phyloP scores from a whole-genome alignment of 2,113 vertebrate species.

The Crocuta crocuta region DNA sequence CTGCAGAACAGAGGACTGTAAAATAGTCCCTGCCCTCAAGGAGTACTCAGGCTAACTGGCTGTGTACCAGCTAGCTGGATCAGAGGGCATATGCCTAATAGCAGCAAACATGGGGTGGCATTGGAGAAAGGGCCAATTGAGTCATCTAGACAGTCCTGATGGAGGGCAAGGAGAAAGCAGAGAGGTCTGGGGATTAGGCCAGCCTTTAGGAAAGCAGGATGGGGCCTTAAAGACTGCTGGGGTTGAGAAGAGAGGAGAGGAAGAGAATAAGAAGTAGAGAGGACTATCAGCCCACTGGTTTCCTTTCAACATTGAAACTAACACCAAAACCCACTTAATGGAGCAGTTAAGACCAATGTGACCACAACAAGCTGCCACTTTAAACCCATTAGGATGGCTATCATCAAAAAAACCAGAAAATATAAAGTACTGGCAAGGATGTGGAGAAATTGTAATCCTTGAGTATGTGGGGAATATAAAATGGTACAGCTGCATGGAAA shows the following conservation, averaged over 20 bases:
- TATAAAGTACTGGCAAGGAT: neutral
- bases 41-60: neutral
- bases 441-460: neutral
- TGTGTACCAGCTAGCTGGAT: neutral
- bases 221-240: neutral
- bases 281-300: neutral
- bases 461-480: neutral
- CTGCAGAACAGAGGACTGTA: neutral
- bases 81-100: neutral
- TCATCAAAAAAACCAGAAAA: neutral
- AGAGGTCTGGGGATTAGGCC: neutral
- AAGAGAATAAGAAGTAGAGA: neutral
- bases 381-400: neutral
- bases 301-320: neutral
- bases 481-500: neutral
- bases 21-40: neutral
- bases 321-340: neutral
- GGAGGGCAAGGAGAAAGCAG: neutral
- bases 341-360: constrained; percentile 50
- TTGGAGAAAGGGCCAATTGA: neutral
- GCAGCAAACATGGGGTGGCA: neutral
- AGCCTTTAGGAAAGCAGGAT: neutral
- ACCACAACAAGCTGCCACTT: neutral
- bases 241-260: neutral
- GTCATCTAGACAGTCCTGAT: neutral